A percentile compares a stretch with the other conserved stretches of the same genome.
phyloP scores from a whole-genome alignment of 2,797 vertebrate genomes.

The Clarias platycephalus region DNA sequence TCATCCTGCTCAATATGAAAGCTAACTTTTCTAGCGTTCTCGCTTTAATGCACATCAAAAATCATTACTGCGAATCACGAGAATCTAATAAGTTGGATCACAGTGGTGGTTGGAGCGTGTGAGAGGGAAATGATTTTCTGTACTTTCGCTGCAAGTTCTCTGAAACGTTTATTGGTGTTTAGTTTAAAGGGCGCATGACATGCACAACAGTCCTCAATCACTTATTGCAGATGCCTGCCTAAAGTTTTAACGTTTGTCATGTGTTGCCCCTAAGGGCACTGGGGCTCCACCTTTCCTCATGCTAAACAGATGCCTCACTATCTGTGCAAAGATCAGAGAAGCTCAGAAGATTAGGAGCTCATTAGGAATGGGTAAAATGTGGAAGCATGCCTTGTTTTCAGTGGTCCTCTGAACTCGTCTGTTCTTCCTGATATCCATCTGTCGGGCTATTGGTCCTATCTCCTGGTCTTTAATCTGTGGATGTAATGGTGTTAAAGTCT shows the following conservation, averaged over 20 bases:
- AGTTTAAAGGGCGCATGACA: conserved; percentile 17
- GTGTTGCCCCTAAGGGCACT: conserved; percentile 40
- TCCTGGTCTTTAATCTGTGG: conserved; percentile 8
- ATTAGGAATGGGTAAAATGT: conserved; percentile 46
- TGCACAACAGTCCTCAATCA: conserved; percentile 47
- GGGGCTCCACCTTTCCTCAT: conserved; percentile 26
- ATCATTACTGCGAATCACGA: conserved; percentile 25
- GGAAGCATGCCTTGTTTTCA: conserved; percentile 21
- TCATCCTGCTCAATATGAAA: conserved; percentile 40
- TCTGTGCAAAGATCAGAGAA: conserved; percentile 52
- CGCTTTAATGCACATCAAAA: conserved; percentile 43
- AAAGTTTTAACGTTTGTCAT: conserved; percentile 33
- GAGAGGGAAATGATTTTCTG: not conserved
- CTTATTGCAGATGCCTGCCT: conserved; percentile 37
- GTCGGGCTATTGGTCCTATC: conserved; percentile 2
- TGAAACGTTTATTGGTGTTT: conserved; percentile 40
- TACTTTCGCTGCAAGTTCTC: conserved; percentile 16
- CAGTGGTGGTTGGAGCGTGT: not conserved
- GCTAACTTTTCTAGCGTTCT: conserved; percentile 48
- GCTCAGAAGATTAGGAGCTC: conserved; percentile 42
- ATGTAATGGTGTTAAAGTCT: conserved; percentile 12
- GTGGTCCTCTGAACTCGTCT: conserved; percentile 1
- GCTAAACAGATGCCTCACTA: conserved; percentile 37
- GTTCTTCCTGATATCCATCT: conserved; percentile 13
- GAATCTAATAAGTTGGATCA: not conserved